These are phyloP conservation scores for Stegophylla sp. DNA, from an alignment of 2,888 invertebrate species.

Conservation along the genomic window DNA sequence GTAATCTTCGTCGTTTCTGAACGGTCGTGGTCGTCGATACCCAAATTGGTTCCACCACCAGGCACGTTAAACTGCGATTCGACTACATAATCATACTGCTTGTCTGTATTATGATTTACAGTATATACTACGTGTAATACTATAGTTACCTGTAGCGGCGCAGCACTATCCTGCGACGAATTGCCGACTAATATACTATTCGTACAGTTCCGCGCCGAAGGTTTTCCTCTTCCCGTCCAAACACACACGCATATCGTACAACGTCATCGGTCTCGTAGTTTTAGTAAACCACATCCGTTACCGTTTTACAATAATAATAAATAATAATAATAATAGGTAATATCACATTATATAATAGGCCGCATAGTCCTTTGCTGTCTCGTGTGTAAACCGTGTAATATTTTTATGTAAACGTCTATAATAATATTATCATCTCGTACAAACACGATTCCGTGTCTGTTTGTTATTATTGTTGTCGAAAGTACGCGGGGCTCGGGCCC, in stretches of 20 bases:
- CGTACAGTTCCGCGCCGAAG: too few relatives aligned
- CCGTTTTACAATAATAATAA: neutral
- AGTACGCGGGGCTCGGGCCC: neutral
- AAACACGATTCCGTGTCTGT: too few relatives aligned
- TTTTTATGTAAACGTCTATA: neutral
- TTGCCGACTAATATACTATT: neutral
- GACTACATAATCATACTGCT: neutral
- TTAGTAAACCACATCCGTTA: neutral
- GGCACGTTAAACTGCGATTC: too few relatives aligned
- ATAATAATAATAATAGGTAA: too few relatives aligned
- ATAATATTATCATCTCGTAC: too few relatives aligned
- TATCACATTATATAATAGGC: too few relatives aligned
- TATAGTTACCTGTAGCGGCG: too few relatives aligned
- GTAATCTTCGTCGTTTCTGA: too few relatives aligned
- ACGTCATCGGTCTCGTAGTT: neutral
- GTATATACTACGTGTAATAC: neutral
- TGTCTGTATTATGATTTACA: too few relatives aligned
- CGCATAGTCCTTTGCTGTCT: neutral
- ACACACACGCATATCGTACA: neutral
- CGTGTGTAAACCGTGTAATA: too few relatives aligned
- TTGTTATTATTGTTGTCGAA: too few relatives aligned
- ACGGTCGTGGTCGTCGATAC: neutral
- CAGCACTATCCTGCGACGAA: neutral
- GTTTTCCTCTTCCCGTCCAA: neutral
- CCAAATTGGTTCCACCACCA: conserved; percentile 4